A percentile compares a stretch with the other conserved stretches of the same genome.
These are phyloP conservation scores for Apamea anceps DNA, from an alignment of 2,888 invertebrate genomes.

Conservation along the genomic window DNA sequence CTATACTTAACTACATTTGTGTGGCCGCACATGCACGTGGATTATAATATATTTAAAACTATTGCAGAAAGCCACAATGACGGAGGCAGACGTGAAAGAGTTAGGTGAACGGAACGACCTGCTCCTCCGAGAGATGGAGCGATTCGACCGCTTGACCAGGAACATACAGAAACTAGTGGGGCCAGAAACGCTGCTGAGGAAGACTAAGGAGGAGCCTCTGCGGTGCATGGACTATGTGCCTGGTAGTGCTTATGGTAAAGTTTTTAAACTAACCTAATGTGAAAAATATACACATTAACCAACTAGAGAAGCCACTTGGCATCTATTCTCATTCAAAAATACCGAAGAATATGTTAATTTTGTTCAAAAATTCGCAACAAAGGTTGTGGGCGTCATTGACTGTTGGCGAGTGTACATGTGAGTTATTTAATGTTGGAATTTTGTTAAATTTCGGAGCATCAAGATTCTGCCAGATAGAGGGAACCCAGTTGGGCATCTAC, in stretches of 20 bases:
- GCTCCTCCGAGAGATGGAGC: constrained; percentile 90
- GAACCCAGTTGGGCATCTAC: too few species aligned
- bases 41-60: not conserved
- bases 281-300: not conserved
- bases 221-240: constrained; percentile 67
- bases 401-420: too few species aligned
- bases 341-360: not conserved
- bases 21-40: not conserved
- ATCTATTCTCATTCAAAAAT: too few species aligned
- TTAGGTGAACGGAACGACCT: constrained; percentile 90
- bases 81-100: constrained; percentile 89
- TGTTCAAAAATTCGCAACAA: not conserved
- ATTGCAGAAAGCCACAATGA: constrained; percentile 89
- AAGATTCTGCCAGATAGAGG: too few species aligned
- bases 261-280: not conserved
- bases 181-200: constrained; percentile 71
- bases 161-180: constrained; percentile 90
- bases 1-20: too few species aligned
- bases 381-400: not conserved
- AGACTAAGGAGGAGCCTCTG: constrained; percentile 62
- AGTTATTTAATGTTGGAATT: too few species aligned
- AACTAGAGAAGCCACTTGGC: not conserved
- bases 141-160: constrained; percentile 91
- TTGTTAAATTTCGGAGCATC: too few species aligned
- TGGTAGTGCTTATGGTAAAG: constrained; percentile 73